Evolutionary conservation across 2,113 vertebrate genomes (phyloP), one percentile per base, ranked within the genome.

Genomic region (Eulemur rufifrons): DNA sequence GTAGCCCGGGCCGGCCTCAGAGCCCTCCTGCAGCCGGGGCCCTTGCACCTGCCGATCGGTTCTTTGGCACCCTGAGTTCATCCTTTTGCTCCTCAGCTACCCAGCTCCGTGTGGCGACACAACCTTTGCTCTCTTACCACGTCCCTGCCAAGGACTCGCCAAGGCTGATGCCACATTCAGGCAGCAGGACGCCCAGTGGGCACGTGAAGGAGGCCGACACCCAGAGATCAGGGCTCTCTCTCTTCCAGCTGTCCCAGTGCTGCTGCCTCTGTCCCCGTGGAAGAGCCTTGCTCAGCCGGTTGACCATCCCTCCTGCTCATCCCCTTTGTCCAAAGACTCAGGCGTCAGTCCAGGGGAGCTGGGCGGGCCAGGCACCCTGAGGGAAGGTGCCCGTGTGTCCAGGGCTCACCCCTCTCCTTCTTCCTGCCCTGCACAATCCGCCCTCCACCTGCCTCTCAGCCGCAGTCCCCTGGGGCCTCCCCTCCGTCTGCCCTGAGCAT

Each of bases 81-180:
- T n/a, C 63, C 13, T 13, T 15, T 13, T 37, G 8, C 11, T 63
- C 32, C 8, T 37, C 15, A 21, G 17, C 37, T 14, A 8, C 52
- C 68, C 37, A 3, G 25, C 4, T n/a, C n/a, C 42, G 21, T 0
- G 6, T 9, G 47, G 10, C 20, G 10, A 14, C 1, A 1, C 2
- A 12, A 0, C 1, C 23, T 8, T 9, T 29, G 3, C 47, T 39
- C 29, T 71, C 3, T n/a, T 11, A 29, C 42, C 34, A 25, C 13
- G 1, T 29, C 0, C 39, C 47, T 54, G 17, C 13, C 37, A 20
- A 90, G 52, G 9, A 0, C 39, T 37, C 18, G 17, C 18, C 37
- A n/a, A 90, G 39, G 9, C 25, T 18, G 54, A 5, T 21, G 42
- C 42, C 15, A 20, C 6, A 0, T 29, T 23, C 27, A 8, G 1